Evolutionary conservation across 2,113 vertebrate species (phyloP).

Genomic region (Chloroceryle aenea): DNA sequence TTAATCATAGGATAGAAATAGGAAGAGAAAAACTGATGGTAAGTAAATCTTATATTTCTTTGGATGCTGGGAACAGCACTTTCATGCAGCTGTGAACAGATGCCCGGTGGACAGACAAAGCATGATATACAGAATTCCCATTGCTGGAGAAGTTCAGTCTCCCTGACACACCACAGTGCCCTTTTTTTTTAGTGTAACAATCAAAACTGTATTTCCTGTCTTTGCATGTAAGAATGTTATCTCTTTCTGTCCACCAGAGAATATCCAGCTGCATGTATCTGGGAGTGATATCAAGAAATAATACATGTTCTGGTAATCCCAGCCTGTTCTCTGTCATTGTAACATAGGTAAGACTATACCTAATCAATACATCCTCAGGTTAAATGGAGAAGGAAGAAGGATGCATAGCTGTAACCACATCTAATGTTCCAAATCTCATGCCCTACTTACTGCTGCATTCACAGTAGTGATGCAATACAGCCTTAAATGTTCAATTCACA

Average conservation of each 20-base stretch:
- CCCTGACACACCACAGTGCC: accelerated
- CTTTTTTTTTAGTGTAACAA: neutral
- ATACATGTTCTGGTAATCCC: neutral
- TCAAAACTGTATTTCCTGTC: neutral
- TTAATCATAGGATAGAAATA: neutral
- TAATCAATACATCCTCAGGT: neutral
- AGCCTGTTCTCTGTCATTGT: neutral
- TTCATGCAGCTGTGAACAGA: neutral
- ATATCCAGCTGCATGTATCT: neutral
- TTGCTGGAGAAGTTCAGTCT: neutral
- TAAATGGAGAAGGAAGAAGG: neutral
- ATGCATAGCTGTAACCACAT: neutral
- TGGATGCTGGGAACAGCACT: neutral
- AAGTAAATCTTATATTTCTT: neutral
- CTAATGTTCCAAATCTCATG: neutral
- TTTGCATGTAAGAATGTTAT: accelerated
- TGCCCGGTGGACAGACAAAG: neutral
- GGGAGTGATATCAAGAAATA: neutral
- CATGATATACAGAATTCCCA: neutral
- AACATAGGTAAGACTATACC: neutral
- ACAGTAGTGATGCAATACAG: neutral
- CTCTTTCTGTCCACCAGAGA: neutral
- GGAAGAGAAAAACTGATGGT: neutral
- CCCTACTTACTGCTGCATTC: neutral
- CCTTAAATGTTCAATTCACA: neutral